Evolutionary conservation across 2,113 vertebrate genomes (phyloP).

Genomic region (Cyprinodon tularosa): DNA sequence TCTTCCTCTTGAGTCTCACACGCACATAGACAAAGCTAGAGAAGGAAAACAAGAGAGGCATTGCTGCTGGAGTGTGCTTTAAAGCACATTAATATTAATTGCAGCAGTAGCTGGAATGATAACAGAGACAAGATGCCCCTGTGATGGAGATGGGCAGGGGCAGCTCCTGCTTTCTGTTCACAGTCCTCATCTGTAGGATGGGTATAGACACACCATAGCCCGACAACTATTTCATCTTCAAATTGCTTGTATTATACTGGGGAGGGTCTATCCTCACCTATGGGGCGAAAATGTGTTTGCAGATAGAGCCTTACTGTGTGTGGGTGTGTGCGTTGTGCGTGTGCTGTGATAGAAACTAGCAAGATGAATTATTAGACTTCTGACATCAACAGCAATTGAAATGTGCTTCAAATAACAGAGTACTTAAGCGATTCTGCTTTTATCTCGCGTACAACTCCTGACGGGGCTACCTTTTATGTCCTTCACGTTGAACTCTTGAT

Average conservation of each 20-base stretch:
- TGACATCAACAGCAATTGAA: slow-evolving; percentile 70
- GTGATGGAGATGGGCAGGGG: slow-evolving; percentile 59
- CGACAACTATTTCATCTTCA: slow-evolving; percentile 64
- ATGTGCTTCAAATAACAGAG: slow-evolving; percentile 71
- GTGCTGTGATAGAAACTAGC: slow-evolving; percentile 45
- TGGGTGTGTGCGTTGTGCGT: slow-evolving; percentile 13
- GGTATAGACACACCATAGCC: slow-evolving; percentile 46
- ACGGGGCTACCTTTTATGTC: slow-evolving; percentile 69
- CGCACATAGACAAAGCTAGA: slow-evolving; percentile 25
- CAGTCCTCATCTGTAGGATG: slow-evolving; percentile 53
- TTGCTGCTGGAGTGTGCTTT: slow-evolving; percentile 74
- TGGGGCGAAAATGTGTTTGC: slow-evolving; percentile 55
- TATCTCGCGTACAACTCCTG: slow-evolving; percentile 67
- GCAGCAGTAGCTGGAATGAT: slow-evolving; percentile 73
- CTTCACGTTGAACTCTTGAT: slow-evolving; percentile 65
- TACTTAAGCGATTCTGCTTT: slow-evolving; percentile 71
- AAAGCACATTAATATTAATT: slow-evolving; percentile 83
- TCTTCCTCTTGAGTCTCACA: slow-evolving; percentile 66
- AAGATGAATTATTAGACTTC: slow-evolving; percentile 66
- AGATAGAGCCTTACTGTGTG: slow-evolving; percentile 29
- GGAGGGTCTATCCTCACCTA: slow-evolving; percentile 40
- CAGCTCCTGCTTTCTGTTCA: slow-evolving; percentile 61
- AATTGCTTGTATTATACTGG: slow-evolving; percentile 69
- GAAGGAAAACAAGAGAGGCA: slow-evolving; percentile 38
- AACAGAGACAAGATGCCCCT: slow-evolving; percentile 71